These are phyloP conservation scores for Capitella teleta DNA, from an alignment of 1,140 invertebrate species.

Conservation along the genomic window DNA sequence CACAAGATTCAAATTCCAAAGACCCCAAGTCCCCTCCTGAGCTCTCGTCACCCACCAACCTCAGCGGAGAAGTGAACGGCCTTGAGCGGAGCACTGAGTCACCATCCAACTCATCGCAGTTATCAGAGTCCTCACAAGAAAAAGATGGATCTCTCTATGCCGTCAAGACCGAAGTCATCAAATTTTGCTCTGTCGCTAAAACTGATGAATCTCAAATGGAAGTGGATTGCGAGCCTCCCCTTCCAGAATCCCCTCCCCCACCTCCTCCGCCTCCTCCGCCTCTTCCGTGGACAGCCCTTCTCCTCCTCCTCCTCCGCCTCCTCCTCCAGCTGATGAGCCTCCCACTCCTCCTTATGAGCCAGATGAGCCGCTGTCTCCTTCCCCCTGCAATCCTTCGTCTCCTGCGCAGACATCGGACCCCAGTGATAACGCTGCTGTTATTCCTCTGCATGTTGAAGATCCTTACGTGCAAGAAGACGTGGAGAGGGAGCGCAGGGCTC, in stretches of 20 bases:
- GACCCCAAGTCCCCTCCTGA: no score
- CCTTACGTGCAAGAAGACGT: not conserved
- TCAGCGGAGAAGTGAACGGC: no score
- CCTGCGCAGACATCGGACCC: not conserved
- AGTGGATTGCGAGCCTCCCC: no score
- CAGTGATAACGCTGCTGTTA: not conserved
- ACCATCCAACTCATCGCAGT: not conserved
- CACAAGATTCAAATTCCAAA: no score
- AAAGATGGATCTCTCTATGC: not conserved
- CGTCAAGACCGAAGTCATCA: not conserved
- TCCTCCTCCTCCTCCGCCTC: not conserved
- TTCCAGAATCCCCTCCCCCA: no score
- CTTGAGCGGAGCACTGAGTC: not conserved
- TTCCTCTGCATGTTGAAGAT: not conserved
- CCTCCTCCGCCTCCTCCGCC: no score
- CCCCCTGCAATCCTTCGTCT: not conserved
- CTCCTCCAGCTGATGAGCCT: not conserved
- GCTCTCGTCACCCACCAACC: no score
- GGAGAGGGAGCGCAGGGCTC: not conserved
- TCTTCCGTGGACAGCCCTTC: not conserved
- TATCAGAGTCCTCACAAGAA: not conserved
- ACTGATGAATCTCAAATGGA: no score
- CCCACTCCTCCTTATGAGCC: not conserved
- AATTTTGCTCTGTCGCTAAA: not conserved
- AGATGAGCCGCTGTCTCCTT: not conserved